Base-by-base conservation (phyloP, 2,888 invertebrate genomes). In the Rapana venosa region DNA sequence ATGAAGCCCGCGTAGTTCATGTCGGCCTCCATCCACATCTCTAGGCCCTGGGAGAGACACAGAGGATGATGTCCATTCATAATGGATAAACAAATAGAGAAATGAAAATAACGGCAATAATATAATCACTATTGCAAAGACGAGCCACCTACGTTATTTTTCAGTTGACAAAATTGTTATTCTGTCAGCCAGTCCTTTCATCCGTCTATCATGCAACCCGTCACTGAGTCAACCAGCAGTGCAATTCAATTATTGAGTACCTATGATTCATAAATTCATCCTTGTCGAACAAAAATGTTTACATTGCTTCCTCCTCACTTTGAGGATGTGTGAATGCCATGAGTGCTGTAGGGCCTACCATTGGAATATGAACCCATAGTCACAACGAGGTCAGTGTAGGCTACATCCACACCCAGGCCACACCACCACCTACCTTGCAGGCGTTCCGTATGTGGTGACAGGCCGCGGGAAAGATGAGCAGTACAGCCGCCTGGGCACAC, bases 21-120 rank as follows among this genome's bases (percentile, higher is more conserved):
- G 86, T 95, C 95, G 1, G 94, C 94, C 61, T 94, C 92, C 32
- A 95, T 84, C 95, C 95, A 95, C 87, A 93, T 92, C 56, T 89
- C 70, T 13, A 90, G 58, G 30, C 91, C 91, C 61, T 83, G 30
- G 5, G 36, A 35, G 17, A 15, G 70, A 36, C 30, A 87, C n/a
- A 35, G 30, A 77, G 15, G 77, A 77, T 74, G 74, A 74, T 30
- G 77, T 1, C 77, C n/a, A n/a, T n/a, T n/a, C n/a, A n/a, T n/a
- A 15, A 61, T 22, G 13, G 15, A 1, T 61, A 15, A 15, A 61
- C 20, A 22, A 1, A 22, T 61, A 61, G 15, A 11, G 77, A 2
- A 26, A 77, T 77, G 77, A 77, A 2, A 30, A 30, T 77, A n/a
- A 77, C 13, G 77, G n/a, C n/a, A n/a, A 77, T 77, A n/a, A 8